Conservation (phyloP, 1,140 invertebrate genomes). For the Coelopa frigida region DNA sequence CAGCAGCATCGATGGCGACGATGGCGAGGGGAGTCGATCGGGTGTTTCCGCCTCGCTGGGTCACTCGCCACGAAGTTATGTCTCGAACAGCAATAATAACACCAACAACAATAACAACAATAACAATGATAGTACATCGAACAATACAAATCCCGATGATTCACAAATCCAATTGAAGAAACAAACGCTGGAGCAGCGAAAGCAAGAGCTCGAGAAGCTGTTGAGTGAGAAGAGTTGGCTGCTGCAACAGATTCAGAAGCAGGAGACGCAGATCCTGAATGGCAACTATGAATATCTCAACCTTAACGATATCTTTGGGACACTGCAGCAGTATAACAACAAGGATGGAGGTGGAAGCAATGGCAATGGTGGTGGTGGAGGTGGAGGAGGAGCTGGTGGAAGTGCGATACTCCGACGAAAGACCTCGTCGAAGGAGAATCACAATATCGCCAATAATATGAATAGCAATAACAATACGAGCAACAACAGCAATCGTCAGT, state of each 20-base stretch:
- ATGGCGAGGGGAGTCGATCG: too few relatives aligned
- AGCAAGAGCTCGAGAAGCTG: constrained; percentile 28
- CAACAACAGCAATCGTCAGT: constrained; percentile 28
- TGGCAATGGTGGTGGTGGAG: neutral
- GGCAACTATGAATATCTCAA: constrained; percentile 40
- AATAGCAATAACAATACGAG: constrained; percentile 28
- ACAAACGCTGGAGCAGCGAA: constrained; percentile 32
- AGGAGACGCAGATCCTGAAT: constrained; percentile 35
- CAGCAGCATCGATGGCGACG: too few relatives aligned
- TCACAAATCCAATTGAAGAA: constrained; percentile 25
- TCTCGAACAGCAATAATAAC: constrained; percentile 5
- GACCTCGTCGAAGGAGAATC: constrained; percentile 15
- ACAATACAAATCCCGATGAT: constrained; percentile 23
- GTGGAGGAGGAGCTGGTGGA: neutral
- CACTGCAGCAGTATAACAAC: constrained; percentile 35
- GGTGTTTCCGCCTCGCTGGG: too few relatives aligned
- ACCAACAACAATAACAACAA: constrained; percentile 28
- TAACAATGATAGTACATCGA: constrained; percentile 21
- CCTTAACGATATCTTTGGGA: constrained; percentile 35
- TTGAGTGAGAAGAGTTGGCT: constrained; percentile 40
- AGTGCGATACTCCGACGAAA: constrained; percentile 11
- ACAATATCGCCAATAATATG: constrained; percentile 7
- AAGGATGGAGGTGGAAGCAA: constrained; percentile 19
- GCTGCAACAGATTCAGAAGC: constrained; percentile 39
- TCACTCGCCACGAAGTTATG: too few relatives aligned